Base-by-base conservation (phyloP, 2,888 invertebrate genomes). In the Ernsta delagoae region DNA sequence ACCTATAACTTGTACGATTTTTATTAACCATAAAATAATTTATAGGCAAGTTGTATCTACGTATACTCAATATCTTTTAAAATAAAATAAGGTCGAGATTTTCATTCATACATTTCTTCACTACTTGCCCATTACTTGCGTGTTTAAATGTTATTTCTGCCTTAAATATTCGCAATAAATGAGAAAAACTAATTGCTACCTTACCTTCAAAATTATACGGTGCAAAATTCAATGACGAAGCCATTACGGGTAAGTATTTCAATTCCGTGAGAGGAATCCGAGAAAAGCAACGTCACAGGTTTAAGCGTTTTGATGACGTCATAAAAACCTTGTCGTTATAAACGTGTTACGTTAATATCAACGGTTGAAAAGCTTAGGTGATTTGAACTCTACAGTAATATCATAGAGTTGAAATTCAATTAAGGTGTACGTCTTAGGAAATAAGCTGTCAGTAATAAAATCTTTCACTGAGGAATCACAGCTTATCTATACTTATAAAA, bases 221-320 rank as follows among this genome's bases (percentile, higher is more conserved):
- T 61, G 36, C 39, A 66, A 69, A 71, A 63, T 73, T 16, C 69
- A 64, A 56, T 34, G 45, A 50, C 68, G 54, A 63, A 61, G 56
- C 45, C 31, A 71, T 59, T 48, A n/a, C 31, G 24, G 34, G 48
- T 57, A 62, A 50, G 74, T 72, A 72, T 69, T 75, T 71, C 74
- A 77, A 74, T 76, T 80, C 76, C 79, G 78, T 79, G 77, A 80
- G 77, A 68, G 68, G 57, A 82, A 78, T 79, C 79, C 75, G 74
- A 76, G 75, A 77, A 67, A 68, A 62, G 75, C 73, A 31, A 78
- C 80, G 80, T 82, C 83, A 81, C 79, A 79, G 79, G 82, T 82
- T 83, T 82, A 84, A 86, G 80, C 83, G 81, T 75, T 86, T 86
- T 86, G 84, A 88, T 86, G 87, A 86, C 84, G 83, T 87, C 85